Base-by-base conservation (phyloP, 1,140 invertebrate genomes). In the Parapsyche elsis region DNA sequence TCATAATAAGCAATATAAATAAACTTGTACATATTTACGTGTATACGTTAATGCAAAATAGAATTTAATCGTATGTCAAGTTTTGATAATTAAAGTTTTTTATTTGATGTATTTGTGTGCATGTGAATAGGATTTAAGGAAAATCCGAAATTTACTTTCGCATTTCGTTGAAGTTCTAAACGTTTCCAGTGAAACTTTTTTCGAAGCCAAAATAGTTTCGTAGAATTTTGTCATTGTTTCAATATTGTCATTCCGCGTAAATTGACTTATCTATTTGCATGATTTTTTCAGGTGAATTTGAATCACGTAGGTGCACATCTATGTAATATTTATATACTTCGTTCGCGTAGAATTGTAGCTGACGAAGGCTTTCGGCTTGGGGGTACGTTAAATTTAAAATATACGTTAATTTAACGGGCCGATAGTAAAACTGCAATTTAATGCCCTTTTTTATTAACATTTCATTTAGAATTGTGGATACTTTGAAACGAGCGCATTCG, bases 391-490 rank as follows among this genome's bases (percentile, higher is more conserved):
- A 67, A 67, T 26, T 67, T 67, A 21, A 26, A 67, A 67, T 67
- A 30, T 26, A 67, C 64, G 24, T 26, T 12, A 26, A 67, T 9
- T 24, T 26, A 67, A 67, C 64, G 64, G 24, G 23, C 24, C 64
- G 64, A 67, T 67, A 67, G 64, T 67, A 67, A 67, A 67, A 67
- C 64, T 67, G 64, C 64, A 67, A 26, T 67, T 67, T 67, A 67
- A 67, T n/a, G 21, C 0, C 21, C 24, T 67, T 67, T 61, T 61
- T 61, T 61, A 61, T 61, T n/a, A 61, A 67, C 64, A 30, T 67
- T 67, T 67, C 64, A 67, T 30, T 67, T 23, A 26, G 57, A 61
- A 61, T n/a, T 21, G 57, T 61, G 1, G 57, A 61, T 61, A 61
- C 57, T 61, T 61, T 19, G n/a, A 61, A 21, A 21, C 14, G 57